Evolutionary conservation across 2,888 invertebrate species (phyloP).

Genomic region (Tenthredo livida): DNA sequence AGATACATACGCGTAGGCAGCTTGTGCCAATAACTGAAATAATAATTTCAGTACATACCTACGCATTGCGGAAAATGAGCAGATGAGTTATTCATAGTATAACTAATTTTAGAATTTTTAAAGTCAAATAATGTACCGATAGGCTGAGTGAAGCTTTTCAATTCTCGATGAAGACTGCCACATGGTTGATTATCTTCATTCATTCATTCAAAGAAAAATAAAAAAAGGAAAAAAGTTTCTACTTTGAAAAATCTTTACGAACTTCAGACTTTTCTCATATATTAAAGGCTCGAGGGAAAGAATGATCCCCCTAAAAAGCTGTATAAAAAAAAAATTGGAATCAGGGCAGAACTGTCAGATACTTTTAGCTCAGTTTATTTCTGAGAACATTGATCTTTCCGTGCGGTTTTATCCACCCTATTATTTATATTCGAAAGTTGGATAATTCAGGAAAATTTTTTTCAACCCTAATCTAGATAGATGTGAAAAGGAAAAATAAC

Average conservation of each 20-base stretch:
- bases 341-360: constrained; percentile 7
- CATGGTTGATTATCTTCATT: background rate
- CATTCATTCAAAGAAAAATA: background rate
- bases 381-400: background rate
- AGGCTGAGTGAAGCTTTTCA: background rate
- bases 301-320: background rate
- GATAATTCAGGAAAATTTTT: background rate
- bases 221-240: background rate
- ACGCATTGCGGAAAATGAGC: background rate
- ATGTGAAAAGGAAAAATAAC: background rate
- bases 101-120: background rate
- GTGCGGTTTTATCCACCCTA: background rate
- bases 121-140: background rate
- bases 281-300: background rate
- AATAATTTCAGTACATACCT: too few relatives aligned
- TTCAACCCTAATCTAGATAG: background rate
- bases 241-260: background rate
- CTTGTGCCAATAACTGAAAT: background rate
- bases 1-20: background rate
- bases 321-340: background rate
- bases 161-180: background rate
- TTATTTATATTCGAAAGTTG: background rate
- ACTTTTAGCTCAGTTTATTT: background rate
- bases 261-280: background rate
- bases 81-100: background rate